Conservation (phyloP, 2,797 vertebrate genomes). For the Enteromius treurensis region DNA sequence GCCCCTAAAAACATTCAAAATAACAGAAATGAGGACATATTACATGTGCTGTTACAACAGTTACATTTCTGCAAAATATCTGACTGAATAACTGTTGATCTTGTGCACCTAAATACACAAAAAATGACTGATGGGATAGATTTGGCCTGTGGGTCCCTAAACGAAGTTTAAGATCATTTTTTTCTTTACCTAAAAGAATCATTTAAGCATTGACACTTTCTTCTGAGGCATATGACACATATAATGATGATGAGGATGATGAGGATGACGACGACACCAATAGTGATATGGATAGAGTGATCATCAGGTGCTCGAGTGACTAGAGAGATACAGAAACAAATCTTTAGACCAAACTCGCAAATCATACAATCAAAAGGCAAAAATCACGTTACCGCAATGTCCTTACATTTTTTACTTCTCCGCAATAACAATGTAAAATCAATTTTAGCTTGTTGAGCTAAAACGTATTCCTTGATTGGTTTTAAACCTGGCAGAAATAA, state of each 20-base stretch:
- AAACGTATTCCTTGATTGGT: not conserved
- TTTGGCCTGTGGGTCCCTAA: too few relatives aligned
- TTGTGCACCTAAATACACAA: not conserved
- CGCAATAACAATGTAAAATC: not conserved
- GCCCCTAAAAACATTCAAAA: slow-evolving; percentile 4
- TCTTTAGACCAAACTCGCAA: not conserved
- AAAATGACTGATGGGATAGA: not conserved
- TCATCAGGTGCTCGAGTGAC: not conserved
- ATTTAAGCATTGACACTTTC: not conserved
- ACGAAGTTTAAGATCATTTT: not conserved
- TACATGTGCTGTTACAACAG: not conserved
- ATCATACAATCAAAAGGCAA: not conserved
- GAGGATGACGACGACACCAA: not conserved
- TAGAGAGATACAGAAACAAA: not conserved
- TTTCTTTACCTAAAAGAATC: not conserved
- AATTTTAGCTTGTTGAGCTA: not conserved
- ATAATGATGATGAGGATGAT: not conserved
- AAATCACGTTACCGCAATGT: not conserved
- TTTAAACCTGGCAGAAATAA: not conserved
- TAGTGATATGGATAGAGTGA: not conserved
- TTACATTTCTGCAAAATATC: not conserved
- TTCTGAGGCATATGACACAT: not conserved
- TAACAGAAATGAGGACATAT: not conserved
- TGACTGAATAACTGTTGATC: not conserved
- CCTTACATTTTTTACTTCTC: not conserved